Evolutionary conservation across 1,140 invertebrate species (phyloP), one percentile per base, ranked within the genome.

Genomic region (Ceratosolen fusciceps): DNA sequence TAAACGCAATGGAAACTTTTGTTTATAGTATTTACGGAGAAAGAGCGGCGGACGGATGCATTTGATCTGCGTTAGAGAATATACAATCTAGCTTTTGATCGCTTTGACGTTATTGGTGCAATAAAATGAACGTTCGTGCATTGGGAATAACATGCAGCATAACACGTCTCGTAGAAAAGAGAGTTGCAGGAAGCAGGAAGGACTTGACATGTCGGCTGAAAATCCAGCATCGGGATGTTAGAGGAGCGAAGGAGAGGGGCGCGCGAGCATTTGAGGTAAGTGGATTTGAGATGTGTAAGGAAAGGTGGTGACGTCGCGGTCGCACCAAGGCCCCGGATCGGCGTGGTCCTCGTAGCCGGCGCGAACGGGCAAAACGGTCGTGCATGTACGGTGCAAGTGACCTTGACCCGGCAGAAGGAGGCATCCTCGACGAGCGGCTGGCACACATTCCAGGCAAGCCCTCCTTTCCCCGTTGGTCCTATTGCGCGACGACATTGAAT

Each of bases 391-490:
- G 39, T 21, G 43, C 16, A 29, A 21, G 75, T 56, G 65, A 77
- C 75, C 75, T 68, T 70, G 75, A 77, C 75, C 65, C 65, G 72
- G 54, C 71, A 56, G 21, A 58, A 3, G 56, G 21, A 37, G 56
- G 29, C 9, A 58, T 19, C 47, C 79, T 52, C 62, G 77, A 65
- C 80, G 70, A 81, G 8, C 68, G 68, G 76, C 82, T 86, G 85
- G 83, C 85, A 86, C 82, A 86, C 83, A 86, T 86, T 86, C 83
- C 76, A 74, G 79, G 10, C 9, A 52, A 52, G 49, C 5, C 49
- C 19, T 21, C 12, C 12, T 21, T 26, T 24, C 5, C 34, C 56
- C 72, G 16, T 24, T n/a, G 37, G 10, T 31, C 34, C 34, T 62
- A 14, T 16, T 26, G 58, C 12, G 21, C 56, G 14, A 60, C 54